phyloP scores from a whole-genome alignment of 2,888 invertebrate genomes.

The Nephrocerus scutellatus region DNA sequence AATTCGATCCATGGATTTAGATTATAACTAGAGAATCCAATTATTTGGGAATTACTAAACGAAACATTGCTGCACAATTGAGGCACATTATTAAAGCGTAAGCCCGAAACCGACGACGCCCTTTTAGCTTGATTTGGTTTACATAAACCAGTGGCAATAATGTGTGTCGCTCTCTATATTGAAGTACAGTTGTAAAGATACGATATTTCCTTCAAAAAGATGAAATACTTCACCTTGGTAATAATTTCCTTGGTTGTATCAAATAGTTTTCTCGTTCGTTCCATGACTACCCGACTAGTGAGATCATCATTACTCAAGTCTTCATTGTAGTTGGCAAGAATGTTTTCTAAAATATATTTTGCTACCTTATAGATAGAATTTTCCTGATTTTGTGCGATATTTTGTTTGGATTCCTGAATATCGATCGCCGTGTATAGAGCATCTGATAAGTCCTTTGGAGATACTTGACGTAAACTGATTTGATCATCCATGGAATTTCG shows the following conservation, averaged over 20 bases:
- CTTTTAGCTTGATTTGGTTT: too few relatives aligned
- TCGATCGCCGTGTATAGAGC: conserved; percentile 37
- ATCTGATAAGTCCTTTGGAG: too few relatives aligned
- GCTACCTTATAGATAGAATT: conserved; percentile 42
- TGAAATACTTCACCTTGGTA: not conserved
- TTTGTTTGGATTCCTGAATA: conserved; percentile 25
- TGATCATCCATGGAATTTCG: too few relatives aligned
- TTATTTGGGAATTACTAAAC: conserved; percentile 35
- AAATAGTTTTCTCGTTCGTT: conserved; percentile 32
- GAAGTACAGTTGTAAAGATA: not conserved
- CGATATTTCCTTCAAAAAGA: not conserved
- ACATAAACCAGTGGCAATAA: conserved; percentile 33
- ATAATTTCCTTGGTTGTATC: conserved; percentile 37
- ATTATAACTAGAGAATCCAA: conserved; percentile 41
- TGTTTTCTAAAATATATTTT: conserved; percentile 37
- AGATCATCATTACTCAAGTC: conserved; percentile 35
- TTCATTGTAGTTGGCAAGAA: conserved; percentile 33
- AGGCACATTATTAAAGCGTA: too few relatives aligned
- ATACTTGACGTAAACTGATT: too few relatives aligned
- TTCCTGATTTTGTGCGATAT: conserved; percentile 27
- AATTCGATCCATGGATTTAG: conserved; percentile 37
- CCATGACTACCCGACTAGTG: conserved; percentile 22
- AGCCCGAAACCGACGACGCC: too few relatives aligned
- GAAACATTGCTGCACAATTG: conserved; percentile 31
- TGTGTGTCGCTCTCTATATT: conserved; percentile 36